Evolutionary conservation across 30 jellyfish, hydroid and myxozoan genomes (phyloP), one percentile per base, ranked within the genome.

Genomic region (Turritopsis dohrnii): DNA sequence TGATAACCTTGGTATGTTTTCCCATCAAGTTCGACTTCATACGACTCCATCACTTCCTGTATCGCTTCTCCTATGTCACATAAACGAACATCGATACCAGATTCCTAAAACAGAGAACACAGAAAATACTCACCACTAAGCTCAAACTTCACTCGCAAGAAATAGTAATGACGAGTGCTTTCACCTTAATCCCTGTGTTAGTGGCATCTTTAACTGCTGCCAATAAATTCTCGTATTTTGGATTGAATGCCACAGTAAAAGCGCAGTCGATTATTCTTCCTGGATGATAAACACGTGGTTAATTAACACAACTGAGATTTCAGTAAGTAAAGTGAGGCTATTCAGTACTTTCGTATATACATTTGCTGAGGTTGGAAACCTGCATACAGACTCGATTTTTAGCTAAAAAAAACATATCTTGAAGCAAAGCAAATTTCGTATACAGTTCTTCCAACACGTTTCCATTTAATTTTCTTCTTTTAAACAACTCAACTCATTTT

Each of bases 31-130:
- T 94, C 99, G 16, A 94, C 97, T 87, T 94, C 99, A 87, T 89
- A 94, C 7, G 97, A 89, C 81, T 94, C 99, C 99, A 94, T 94
- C 41, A 90, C 97, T 81, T 94, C 99, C 71, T 94, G 99, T 16
- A 94, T 94, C 8, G 97, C 96, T 83, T 94, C 97, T 19, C 99
- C 99, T 54, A 94, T 83, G 89, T 94, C 99, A 89, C 99, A 94
- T 18, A 94, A 81, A 72, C 99, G 66, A 74, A 94, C 99, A 94
- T 94, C 99, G 18, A 94, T 94, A 0, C 99, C 99, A 79, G 99
- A 89, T 83, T 94, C 99, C 99, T 94, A 77, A 23, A 79, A n/a
- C 31, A 53, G 21, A 30, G 9, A 21, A 80, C 0, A 79, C 0
- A n/a, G 31, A 8, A 74, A 74, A 8, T 4, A 74, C 25, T 25